phyloP scores from a whole-genome alignment of 1,140 invertebrate species.

The Adelges cooleyi region DNA sequence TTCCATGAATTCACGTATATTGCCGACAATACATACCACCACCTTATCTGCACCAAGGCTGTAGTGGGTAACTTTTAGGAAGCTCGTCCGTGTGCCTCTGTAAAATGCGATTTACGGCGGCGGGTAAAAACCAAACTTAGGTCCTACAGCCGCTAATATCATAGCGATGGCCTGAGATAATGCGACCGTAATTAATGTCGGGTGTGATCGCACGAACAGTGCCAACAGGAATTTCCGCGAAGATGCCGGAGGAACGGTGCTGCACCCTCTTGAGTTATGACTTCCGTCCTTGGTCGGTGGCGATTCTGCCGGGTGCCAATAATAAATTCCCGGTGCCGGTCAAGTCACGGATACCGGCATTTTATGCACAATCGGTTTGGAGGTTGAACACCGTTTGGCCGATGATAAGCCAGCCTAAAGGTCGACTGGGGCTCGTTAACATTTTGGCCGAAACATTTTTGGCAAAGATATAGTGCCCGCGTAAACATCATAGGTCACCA shows the following conservation, averaged over 20 bases:
- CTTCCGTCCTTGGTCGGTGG: neutral
- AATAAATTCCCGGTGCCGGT: neutral
- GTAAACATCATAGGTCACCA: constrained; percentile 8
- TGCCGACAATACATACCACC: no score
- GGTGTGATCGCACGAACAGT: neutral
- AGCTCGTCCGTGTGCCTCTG: no score
- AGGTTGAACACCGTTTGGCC: neutral
- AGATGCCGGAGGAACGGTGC: neutral
- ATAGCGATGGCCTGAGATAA: neutral
- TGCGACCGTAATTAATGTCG: neutral
- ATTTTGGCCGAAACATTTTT: constrained; percentile 14
- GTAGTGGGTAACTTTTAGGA: no score
- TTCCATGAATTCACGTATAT: no score
- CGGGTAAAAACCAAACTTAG: no score
- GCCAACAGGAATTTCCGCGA: constrained; percentile 7
- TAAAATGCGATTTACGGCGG: no score
- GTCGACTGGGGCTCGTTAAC: constrained; percentile 25
- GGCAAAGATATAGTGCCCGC: constrained; percentile 11
- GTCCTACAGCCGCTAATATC: neutral
- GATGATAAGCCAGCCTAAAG: constrained; percentile 18
- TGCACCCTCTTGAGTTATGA: neutral
- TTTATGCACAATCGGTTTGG: constrained; percentile 15
- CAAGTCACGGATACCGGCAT: constrained; percentile 12
- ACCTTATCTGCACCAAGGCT: no score
- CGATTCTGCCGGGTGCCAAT: neutral